Percentiles rank a stretch among this genome's conserved stretches.
These are phyloP conservation scores for Craterocephalus amniculus DNA, from an alignment of 2,797 vertebrate genomes.

Conservation along the genomic window DNA sequence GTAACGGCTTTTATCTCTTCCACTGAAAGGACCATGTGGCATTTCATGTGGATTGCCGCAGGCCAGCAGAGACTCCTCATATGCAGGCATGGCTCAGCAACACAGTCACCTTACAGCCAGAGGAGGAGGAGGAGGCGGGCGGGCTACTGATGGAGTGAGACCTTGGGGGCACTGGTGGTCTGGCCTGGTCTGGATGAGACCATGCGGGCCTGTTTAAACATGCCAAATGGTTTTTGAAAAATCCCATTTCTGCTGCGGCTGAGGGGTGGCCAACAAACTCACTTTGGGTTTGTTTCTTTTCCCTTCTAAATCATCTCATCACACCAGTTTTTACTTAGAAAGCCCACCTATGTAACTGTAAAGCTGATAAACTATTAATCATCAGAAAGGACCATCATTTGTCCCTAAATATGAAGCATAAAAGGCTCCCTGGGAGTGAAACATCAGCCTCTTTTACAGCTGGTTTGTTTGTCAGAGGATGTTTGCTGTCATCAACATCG, in stretches of 20 bases:
- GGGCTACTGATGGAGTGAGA: slow-evolving; percentile 30
- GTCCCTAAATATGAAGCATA: not conserved
- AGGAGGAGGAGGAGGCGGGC: slow-evolving; percentile 7
- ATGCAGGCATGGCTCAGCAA: not conserved
- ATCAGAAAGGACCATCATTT: not conserved
- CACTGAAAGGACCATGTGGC: slow-evolving; percentile 22
- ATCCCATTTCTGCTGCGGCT: slow-evolving; percentile 2
- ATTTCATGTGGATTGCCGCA: slow-evolving; percentile 30
- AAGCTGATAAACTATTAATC: not conserved
- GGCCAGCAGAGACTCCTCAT: slow-evolving; percentile 13
- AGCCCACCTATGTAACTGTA: not conserved
- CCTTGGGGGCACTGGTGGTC: slow-evolving; percentile 30
- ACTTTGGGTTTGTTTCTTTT: too few species aligned
- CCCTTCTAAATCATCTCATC: not conserved
- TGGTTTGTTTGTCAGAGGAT: not conserved
- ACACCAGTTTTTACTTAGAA: not conserved
- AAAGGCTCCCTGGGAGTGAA: not conserved
- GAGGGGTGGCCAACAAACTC: not conserved
- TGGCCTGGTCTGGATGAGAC: slow-evolving; percentile 24
- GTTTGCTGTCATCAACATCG: slow-evolving; percentile 21
- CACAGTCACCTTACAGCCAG: slow-evolving; percentile 1
- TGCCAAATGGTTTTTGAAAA: slow-evolving; percentile 17
- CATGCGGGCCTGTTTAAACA: slow-evolving; percentile 48
- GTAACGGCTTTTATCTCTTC: slow-evolving; percentile 23
- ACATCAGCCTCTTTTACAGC: not conserved